These are phyloP conservation scores for Anagyrus pseudococci DNA, from an alignment of 2,888 invertebrate genomes.

Conservation along the genomic window DNA sequence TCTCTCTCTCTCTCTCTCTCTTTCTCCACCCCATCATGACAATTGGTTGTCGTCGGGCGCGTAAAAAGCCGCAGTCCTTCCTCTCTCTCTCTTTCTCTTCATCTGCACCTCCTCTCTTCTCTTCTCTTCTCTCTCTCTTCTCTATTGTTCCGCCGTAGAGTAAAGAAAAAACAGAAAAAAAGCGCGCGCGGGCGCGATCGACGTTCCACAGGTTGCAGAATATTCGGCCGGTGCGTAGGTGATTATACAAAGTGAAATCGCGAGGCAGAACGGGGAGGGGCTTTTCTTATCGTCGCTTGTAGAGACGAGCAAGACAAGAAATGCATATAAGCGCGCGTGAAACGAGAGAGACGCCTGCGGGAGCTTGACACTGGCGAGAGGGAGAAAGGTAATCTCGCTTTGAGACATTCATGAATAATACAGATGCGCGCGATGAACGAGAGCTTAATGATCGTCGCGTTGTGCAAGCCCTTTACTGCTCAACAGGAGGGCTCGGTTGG, in stretches of 20 bases:
- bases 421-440: constrained; percentile 31
- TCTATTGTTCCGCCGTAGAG: constrained; percentile 2
- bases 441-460: constrained; percentile 28
- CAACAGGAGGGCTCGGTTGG: too few relatives aligned
- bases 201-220: constrained; percentile 30
- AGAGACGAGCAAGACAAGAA: constrained; percentile 21
- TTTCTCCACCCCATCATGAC: constrained; percentile 26
- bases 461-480: too few relatives aligned
- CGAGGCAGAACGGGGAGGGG: neutral
- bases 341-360: too few relatives aligned
- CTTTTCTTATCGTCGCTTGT: constrained; percentile 30
- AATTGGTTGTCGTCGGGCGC: constrained; percentile 23
- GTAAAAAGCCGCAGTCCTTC: neutral
- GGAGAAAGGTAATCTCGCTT: constrained; percentile 8
- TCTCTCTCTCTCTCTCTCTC: constrained; percentile 29
- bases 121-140: neutral
- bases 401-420: constrained; percentile 31
- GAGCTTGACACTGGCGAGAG: neutral
- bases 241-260: constrained; percentile 21
- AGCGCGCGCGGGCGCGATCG: neutral
- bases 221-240: neutral
- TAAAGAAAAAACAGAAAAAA: neutral
- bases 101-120: constrained; percentile 10
- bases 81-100: constrained; percentile 17
- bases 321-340: neutral